Evolutionary conservation across 2,888 invertebrate species (phyloP), one percentile per base, ranked within the genome.

Genomic region (Oxyscelio sp.): DNA sequence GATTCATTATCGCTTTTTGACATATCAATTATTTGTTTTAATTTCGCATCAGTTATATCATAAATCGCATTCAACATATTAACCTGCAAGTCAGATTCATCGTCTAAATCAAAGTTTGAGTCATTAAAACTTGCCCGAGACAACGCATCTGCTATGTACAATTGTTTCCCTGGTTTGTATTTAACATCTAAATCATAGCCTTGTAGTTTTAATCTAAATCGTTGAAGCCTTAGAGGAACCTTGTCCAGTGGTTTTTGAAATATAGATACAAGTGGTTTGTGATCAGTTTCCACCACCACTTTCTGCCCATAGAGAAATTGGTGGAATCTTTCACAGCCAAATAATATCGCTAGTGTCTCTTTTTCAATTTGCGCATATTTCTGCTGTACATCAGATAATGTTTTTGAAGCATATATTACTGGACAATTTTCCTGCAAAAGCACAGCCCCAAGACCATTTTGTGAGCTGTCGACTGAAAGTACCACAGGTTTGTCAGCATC

Each of bases 291-390:
- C 6, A 92, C 86, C 11, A 73, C 40, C 9, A 90, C 24, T 31
- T 17, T 31, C 5, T 68, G 15, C 68, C 24, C 21, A 40, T 19
- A 13, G 2, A 93, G 85, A 66, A 91, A 93, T 73, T 90, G 89
- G 17, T 91, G 89, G 79, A 92, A 92, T 70, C 89, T 89, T 27
- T 87, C 5, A 91, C 91, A 68, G 89, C 86, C 91, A 85, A 91
- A 91, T 5, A 80, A 74, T 34, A 90, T 89, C 5, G 89, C 89
- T 13, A 89, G 21, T 52, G 87, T 73, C 58, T 92, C 90, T 74
- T 90, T 90, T 52, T 89, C 89, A 27, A 89, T 90, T 63, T 91
- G 89, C 4, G 90, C 85, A 38, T 88, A 90, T 1, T 45, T 61
- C 34, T 56, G 52, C 63, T 92, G 89, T 3, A 88, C 84, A 3